A percentile compares a stretch with the other conserved stretches of the same genome.
Conservation (phyloP, 2,888 invertebrate genomes). For the Phorcus lineatus region DNA sequence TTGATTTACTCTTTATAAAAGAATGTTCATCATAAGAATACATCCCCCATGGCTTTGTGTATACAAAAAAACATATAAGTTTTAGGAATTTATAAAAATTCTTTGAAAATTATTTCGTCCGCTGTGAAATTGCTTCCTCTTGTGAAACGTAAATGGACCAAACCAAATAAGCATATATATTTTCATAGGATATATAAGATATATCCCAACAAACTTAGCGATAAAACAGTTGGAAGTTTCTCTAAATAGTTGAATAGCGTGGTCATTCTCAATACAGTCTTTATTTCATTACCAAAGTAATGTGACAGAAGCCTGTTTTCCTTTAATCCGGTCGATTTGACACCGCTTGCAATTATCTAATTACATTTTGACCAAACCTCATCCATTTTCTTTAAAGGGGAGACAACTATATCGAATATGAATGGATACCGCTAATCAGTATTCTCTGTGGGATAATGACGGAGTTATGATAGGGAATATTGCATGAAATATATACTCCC, state of each 20-base stretch:
- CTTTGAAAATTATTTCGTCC: no score
- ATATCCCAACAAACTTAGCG: not conserved
- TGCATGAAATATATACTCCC: constrained; percentile 10
- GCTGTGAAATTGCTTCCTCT: no score
- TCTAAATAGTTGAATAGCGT: not conserved
- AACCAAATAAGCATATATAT: no score
- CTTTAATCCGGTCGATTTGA: constrained; percentile 3
- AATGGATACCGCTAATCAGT: not conserved
- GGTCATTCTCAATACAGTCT: not conserved
- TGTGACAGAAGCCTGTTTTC: constrained; percentile 4
- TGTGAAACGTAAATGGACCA: no score
- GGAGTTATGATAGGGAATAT: not conserved
- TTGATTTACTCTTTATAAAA: no score
- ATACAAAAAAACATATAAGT: no score
- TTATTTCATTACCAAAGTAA: constrained; percentile 2
- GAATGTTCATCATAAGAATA: no score
- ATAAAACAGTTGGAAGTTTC: not conserved
- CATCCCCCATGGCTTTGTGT: no score
- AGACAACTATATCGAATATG: not conserved
- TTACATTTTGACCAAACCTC: constrained; percentile 13
- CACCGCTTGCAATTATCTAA: not conserved
- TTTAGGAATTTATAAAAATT: no score
- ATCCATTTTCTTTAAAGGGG: constrained; percentile 5
- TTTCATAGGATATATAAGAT: no score
- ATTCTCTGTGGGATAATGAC: not conserved